Percentiles rank a stretch among this genome's conserved stretches.
phyloP scores from a whole-genome alignment of 2,113 vertebrate genomes.

The Perca flavescens region DNA sequence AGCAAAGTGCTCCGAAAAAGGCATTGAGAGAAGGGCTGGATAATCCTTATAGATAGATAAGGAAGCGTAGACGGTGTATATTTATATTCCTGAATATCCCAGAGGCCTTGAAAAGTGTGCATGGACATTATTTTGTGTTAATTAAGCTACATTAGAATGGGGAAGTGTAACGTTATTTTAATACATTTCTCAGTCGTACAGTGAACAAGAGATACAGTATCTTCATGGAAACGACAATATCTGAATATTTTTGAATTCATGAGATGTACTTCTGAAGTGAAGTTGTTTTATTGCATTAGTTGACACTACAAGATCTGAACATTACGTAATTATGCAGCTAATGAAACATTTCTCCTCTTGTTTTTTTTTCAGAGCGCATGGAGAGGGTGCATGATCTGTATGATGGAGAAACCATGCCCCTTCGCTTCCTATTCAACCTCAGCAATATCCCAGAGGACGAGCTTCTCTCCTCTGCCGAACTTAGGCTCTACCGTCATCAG shows the following conservation, averaged over 20 bases:
- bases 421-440: conserved; percentile 97
- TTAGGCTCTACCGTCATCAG: conserved; percentile 93
- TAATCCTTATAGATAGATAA: conserved; percentile 70
- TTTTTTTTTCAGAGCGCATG: conserved; percentile 89
- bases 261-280: background rate
- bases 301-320: background rate
- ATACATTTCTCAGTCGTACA: background rate
- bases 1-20: conserved; percentile 78
- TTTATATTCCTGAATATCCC: conserved; percentile 38
- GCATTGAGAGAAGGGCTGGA: conserved; percentile 65
- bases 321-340: background rate
- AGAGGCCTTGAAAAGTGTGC: conserved; percentile 35
- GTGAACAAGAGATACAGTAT: background rate
- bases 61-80: conserved; percentile 47
- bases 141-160: conserved; percentile 9
- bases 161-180: conserved; percentile 6
- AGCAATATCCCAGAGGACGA: conserved; percentile 96
- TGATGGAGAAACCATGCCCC: conserved; percentile 71
- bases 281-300: background rate
- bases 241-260: background rate
- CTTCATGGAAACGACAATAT: background rate
- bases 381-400: conserved; percentile 86
- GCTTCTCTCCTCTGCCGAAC: conserved; percentile 95
- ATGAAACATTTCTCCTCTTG: conserved; percentile 28
- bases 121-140: conserved; percentile 40